Base-by-base conservation (phyloP, 2,888 invertebrate genomes). In the Ferrisia virgata region DNA sequence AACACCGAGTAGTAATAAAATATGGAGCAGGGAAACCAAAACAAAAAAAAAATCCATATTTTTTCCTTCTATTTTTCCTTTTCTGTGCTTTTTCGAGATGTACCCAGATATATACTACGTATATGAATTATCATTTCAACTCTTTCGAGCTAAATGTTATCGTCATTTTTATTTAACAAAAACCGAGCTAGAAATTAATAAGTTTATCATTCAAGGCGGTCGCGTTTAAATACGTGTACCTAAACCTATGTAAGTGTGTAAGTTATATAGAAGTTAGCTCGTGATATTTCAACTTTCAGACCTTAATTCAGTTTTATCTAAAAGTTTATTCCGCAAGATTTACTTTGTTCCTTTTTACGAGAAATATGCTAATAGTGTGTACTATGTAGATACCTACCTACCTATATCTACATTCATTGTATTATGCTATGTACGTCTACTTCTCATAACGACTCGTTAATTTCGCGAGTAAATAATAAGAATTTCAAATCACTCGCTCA, bases 311-410 rank as follows among this genome's bases (percentile, higher is more conserved):
- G 58, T 58, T 64, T 64, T 64, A 64, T 64, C 64, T 64, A 13
- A 25, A 64, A 64, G 15, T 64, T 64, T 64, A 64, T 64, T 64
- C 64, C 64, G 64, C 64, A 64, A 64, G 64, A 64, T 64, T 64
- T 28, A 64, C 64, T 64, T 64, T 64, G 64, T 64, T 64, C 1
- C 11, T 64, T 64, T 64, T 13, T 28, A 28, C 25, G 28, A 64
- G 53, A 64, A 25, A 25, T 64, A 64, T 28, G 64, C 28, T 64
- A 64, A 64, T 64, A 25, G 13, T 13, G 64, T 64, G n/a, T n/a
- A n/a, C n/a, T n/a, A n/a, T n/a, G n/a, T n/a, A n/a, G n/a, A n/a
- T n/a, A n/a, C n/a, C n/a, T n/a, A n/a, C n/a, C n/a, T n/a, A n/a
- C n/a, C 28, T 13, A 25, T 47, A 47, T 18, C 22, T 18, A 2